Base-by-base conservation (phyloP, 2,113 vertebrate genomes). In the Opisthocomus hoazin region DNA sequence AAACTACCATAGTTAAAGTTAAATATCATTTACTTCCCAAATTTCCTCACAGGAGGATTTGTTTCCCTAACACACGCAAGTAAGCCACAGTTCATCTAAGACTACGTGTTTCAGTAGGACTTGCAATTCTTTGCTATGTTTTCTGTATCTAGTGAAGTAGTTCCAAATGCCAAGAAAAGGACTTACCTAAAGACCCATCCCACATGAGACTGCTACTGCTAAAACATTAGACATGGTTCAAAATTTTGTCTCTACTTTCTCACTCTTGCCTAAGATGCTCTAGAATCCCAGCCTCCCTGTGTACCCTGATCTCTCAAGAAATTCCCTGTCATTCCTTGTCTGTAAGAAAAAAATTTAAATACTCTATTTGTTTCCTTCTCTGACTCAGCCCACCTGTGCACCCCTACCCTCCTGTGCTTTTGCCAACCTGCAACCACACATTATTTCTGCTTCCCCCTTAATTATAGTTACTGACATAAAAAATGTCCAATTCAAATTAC, bases 101-200 rank as follows among this genome's bases (percentile, higher is more conserved):
- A 71, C 57, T 34, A 15, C 0, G 0, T 1, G 18, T 70, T 84
- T 66, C n/a, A 70, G 12, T 3, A 71, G 34, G 5, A 66, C 14
- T 34, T 64, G 39, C 8, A 58, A 22, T 43, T 57, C 23, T 65
- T 60, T 30, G 18, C 22, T 11, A 6, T 23, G 15, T 90, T 56
- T 50, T 84, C 36, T 57, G 10, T 27, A 27, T 17, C 45, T 56
- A 32, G 11, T 1, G 0, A 90, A 70, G n/a, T 10, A 74, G n/a
- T 15, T 74, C 24, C 39, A 65, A 80, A 77, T 7, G 16, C 13
- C 41, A 73, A 48, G 32, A 36, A 37, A 36, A 69, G 7, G 36
- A 46, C 36, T 76, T 26, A 53, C 4, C 51, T 60, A 36, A 81
- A 84, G 50, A 48, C 20, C 50, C 53, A 74, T 37, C 3, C 23